A percentile compares a stretch with the other conserved stretches of the same genome.
Evolutionary conservation across 2,888 invertebrate genomes (phyloP).

Genomic region (Tetragonisca angustula): DNA sequence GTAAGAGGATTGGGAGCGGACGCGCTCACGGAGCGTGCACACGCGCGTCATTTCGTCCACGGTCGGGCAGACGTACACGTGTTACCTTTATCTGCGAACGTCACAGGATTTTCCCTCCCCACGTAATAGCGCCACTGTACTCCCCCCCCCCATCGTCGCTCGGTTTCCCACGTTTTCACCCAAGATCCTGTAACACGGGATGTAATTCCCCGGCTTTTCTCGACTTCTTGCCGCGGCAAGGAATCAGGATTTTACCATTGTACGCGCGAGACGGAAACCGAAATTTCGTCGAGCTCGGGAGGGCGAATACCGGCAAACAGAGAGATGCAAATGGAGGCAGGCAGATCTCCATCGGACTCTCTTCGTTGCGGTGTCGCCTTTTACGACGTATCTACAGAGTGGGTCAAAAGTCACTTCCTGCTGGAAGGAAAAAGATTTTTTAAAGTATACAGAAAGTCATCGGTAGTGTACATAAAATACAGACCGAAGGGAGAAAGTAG

Average conservation of each 20-base stretch:
- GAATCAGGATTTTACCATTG: neutral
- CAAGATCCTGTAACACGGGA: neutral
- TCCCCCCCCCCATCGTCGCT: neutral
- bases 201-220: constrained; percentile 33
- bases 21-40: constrained; percentile 15
- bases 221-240: constrained; percentile 15
- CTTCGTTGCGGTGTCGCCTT: too few relatives aligned
- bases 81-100: constrained; percentile 4
- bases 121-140: constrained; percentile 10
- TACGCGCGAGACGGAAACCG: neutral
- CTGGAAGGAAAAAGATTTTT: too few relatives aligned
- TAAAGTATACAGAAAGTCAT: too few relatives aligned
- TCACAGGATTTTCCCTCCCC: constrained; percentile 20
- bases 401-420: too few relatives aligned
- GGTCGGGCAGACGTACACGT: neutral
- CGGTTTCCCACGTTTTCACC: constrained; percentile 37
- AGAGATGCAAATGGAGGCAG: neutral
- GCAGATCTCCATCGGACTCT: too few relatives aligned
- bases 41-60: constrained; percentile 12
- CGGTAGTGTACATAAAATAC: too few relatives aligned
- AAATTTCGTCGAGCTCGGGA: neutral
- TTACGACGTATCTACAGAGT: too few relatives aligned
- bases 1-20: constrained; percentile 42
- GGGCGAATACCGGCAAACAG: neutral
- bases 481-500: too few relatives aligned